phyloP scores from a whole-genome alignment of 2,888 invertebrate genomes.

The Ectemnius continuus region DNA sequence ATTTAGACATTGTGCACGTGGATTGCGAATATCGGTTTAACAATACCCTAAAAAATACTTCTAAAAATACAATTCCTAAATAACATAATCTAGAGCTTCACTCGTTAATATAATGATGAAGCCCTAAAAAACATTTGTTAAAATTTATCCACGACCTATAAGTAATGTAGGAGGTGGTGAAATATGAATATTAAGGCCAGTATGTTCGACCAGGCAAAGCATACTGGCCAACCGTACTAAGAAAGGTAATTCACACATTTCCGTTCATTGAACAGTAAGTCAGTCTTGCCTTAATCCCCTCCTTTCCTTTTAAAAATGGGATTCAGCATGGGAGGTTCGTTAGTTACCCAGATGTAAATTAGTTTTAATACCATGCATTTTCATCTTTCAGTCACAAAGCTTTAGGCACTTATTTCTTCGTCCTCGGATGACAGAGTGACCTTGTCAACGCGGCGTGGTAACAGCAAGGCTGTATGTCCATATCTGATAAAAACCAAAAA shows the following conservation, averaged over 20 bases:
- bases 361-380: slow-evolving; percentile 19
- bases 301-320: slow-evolving; percentile 57
- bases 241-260: slow-evolving; percentile 62
- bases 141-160: slow-evolving; percentile 56
- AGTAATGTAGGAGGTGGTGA: slow-evolving; percentile 25
- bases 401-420: slow-evolving; percentile 70
- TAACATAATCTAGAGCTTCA: slow-evolving; percentile 61
- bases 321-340: slow-evolving; percentile 70
- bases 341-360: slow-evolving; percentile 56
- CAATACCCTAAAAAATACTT: slow-evolving; percentile 59
- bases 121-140: slow-evolving; percentile 59
- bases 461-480: slow-evolving; percentile 72
- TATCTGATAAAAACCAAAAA: slow-evolving; percentile 62
- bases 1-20: slow-evolving; percentile 52
- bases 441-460: slow-evolving; percentile 71
- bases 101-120: slow-evolving; percentile 67
- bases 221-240: slow-evolving; percentile 55
- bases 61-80: slow-evolving; percentile 69
- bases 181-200: slow-evolving; percentile 37
- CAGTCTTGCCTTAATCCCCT: slow-evolving; percentile 73
- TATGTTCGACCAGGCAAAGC: slow-evolving; percentile 41
- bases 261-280: slow-evolving; percentile 65
- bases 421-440: slow-evolving; percentile 68
- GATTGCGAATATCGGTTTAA: slow-evolving; percentile 50
- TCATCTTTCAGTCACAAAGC: slow-evolving; percentile 29